Evolutionary conservation across 2,797 vertebrate genomes (phyloP), one percentile per base, ranked within the genome.

Genomic region (Harpagifer antarcticus): DNA sequence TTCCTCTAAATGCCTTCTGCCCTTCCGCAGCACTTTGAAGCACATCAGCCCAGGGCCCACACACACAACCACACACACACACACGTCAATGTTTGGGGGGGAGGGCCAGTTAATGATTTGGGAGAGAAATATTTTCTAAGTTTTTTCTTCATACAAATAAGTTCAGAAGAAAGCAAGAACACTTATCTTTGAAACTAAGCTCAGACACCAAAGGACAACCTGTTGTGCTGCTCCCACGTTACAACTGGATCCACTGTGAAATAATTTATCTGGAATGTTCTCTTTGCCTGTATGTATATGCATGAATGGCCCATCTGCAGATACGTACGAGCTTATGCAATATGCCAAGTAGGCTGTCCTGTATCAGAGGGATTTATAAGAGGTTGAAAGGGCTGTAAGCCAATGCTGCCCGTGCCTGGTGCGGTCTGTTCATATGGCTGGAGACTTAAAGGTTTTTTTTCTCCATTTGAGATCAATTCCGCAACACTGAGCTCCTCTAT

Each of bases 211-310:
- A 96, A 96, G 95, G 95, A 94, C 93, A 90, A 94, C 89, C 92
- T 91, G 88, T 92, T 89, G 90, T 93, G 95, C 94, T 95, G 95
- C 94, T 95, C 94, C 87, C 91, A 91, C 68, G 69, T 94, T 94
- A 92, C 93, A 95, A 93, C 94, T 95, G 92, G 93, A 94, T 94
- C 94, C 94, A 96, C 95, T 95, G 95, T 96, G 95, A 96, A 95
- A 95, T 92, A 90, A 91, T 83, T 89, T 92, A 91, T 93, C 91
- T 90, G 91, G 92, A 94, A 93, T 91, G 89, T 91, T 94, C 86
- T 93, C 79, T 91, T 78, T 86, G 87, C 88, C 85, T 93, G 91
- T 91, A 90, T 91, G 90, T 93, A 72, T 86, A 70, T 73, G 85
- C 86, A 89, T 67, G 70, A 86, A 78, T 62, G 74, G 79, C 87